Base-by-base conservation (phyloP, 2,888 invertebrate species). In the Adineta ricciae region DNA sequence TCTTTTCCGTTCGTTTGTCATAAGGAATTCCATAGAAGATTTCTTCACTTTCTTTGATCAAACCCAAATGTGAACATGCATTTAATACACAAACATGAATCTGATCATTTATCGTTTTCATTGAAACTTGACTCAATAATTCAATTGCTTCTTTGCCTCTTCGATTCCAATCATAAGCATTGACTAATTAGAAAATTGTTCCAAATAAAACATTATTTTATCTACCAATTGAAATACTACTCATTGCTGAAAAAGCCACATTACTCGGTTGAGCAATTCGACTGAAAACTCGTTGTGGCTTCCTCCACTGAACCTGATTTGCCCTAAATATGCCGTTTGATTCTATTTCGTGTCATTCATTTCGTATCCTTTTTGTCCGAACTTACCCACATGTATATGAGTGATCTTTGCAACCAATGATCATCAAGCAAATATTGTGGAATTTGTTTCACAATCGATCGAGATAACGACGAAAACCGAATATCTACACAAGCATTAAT, bases 51-150 rank as follows among this genome's bases (percentile, higher is more conserved):
- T 78, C 24, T 38, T 41, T 19, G 1, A 41, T 0, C 24, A 78
- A 24, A 78, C 24, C 78, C 21, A 41, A 78, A 78, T 78, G 78
- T 41, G 78, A 78, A 41, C 78, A 78, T 8, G 41, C 78, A 78
- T 78, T 78, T 41, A 78, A 78, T 78, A 41, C 78, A n/a, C 78
- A 78, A 32, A 78, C n/a, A 78, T 78, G 41, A 78, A 78, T 41
- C 21, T 2, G 2, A 78, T 78, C 38, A 78, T 78, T n/a, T 41
- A 78, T 24, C 78, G 41, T 78, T 2, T 41, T 9, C 5, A 24
- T 38, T 78, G 78, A n/a, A 78, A 78, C n/a, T 38, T 24, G 38
- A 38, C 78, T n/a, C n/a, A n/a, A n/a, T n/a, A n/a, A n/a, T n/a
- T n/a, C n/a, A n/a, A n/a, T n/a, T n/a, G n/a, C n/a, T n/a, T n/a